Evolutionary conservation across 1,140 invertebrate species (phyloP), one percentile per base, ranked within the genome.

Genomic region (Sitobion miscanthi): DNA sequence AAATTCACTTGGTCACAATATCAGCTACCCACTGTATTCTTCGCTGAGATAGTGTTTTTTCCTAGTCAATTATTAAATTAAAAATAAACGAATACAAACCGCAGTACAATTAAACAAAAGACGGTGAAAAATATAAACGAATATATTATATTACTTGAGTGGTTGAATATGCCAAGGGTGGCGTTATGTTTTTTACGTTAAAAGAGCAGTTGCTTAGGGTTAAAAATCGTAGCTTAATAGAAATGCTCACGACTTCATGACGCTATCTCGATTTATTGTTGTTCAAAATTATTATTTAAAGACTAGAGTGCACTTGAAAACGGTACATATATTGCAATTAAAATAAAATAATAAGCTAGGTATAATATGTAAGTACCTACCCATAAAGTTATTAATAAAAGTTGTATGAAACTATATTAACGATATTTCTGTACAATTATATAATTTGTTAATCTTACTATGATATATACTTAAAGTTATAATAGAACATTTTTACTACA

Each of bases 121-220:
- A 90, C 23, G 54, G 17, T 25, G 38, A n/a, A 42, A n/a, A n/a
- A 69, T n/a, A n/a, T 69, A 62, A 45, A 45, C 62, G 62, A 69
- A 88, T 52, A 54, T 35, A 25, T 54, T 38, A 35, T 35, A 20
- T 42, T 90, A 90, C 9, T 45, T 9, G 14, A 69, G 89, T 42
- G 57, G 89, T 69, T 69, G 54, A 90, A n/a, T 90, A 30, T 69
- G 1, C 35, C 17, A 90, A 69, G 89, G 89, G 54, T 69, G 54
- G 38, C 23, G 38, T 90, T 90, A 62, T 62, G n/a, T 89, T 54
- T 89, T 69, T 90, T 90, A 90, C 45, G 62, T 23, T 69, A 90
- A 90, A 90, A 90, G 89, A 69, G 89, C 89, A 69, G 89, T 90
- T 69, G 45, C 45, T 69, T 45, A 90, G 89, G 89, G 89, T 90